Conservation (phyloP, 2,888 invertebrate genomes). For the Mythimna impura region DNA sequence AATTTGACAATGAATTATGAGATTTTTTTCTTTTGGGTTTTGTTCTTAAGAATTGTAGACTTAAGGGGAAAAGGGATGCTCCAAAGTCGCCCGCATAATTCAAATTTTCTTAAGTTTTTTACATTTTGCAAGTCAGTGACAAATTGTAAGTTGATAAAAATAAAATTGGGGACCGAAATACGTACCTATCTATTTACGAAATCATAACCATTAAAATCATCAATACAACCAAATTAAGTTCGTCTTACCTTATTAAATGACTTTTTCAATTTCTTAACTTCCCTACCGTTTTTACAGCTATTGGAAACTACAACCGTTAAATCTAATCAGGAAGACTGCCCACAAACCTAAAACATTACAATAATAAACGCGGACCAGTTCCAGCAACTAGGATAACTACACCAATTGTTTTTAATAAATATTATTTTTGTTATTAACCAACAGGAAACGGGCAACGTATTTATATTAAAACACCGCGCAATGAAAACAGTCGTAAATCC, state of each 20-base stretch:
- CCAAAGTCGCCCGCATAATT: too few relatives aligned
- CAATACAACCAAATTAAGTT: too few relatives aligned
- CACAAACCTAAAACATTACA: slow-evolving; percentile 52
- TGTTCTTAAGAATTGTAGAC: too few relatives aligned
- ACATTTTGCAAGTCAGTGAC: too few relatives aligned
- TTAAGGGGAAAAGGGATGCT: background rate
- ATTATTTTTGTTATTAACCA: slow-evolving; percentile 85
- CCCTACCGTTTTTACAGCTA: background rate
- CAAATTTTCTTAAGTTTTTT: too few relatives aligned
- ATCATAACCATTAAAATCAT: too few relatives aligned
- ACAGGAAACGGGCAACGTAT: slow-evolving; percentile 87
- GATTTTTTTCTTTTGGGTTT: background rate
- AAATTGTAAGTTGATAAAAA: too few relatives aligned
- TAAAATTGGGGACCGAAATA: too few relatives aligned
- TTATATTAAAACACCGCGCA: slow-evolving; percentile 88
- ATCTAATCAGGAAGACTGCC: slow-evolving; percentile 36
- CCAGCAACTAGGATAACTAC: slow-evolving; percentile 70
- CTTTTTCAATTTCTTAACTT: background rate
- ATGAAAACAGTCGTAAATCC: slow-evolving; percentile 90
- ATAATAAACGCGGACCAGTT: slow-evolving; percentile 58
- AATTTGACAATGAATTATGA: background rate
- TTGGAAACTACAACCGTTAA: slow-evolving; percentile 14
- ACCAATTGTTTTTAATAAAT: slow-evolving; percentile 87
- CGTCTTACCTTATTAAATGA: too few relatives aligned
- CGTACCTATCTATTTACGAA: too few relatives aligned